Evolutionary conservation across 2,797 vertebrate genomes (phyloP).

Genomic region (Xenentodon cancila): DNA sequence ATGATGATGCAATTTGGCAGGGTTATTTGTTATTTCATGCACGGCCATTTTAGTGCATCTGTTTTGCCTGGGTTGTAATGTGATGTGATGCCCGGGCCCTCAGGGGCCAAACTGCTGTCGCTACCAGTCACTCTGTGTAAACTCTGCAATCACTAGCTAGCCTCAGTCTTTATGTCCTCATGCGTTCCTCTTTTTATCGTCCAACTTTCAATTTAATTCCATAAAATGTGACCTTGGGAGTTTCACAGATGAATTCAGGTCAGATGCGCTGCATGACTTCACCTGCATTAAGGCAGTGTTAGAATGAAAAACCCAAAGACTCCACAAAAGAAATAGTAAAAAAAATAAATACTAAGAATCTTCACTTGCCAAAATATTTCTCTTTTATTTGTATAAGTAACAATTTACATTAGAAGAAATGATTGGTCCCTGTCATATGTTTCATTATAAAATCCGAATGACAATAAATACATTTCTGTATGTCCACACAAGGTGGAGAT

Average conservation of each 20-base stretch:
- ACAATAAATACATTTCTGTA: no score
- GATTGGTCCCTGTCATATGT: no score
- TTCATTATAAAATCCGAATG: no score
- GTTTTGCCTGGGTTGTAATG: slow-evolving; percentile 68
- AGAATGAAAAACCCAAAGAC: background rate
- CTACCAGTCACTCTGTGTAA: slow-evolving; percentile 74
- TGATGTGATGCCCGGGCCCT: slow-evolving; percentile 69
- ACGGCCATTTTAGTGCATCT: slow-evolving; percentile 63
- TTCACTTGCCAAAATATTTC: no score
- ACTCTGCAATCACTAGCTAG: slow-evolving; percentile 68
- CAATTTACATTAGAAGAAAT: no score
- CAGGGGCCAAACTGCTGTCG: slow-evolving; percentile 61
- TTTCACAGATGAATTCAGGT: slow-evolving; percentile 34
- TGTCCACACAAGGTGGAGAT: no score
- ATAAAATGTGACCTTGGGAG: slow-evolving; percentile 35
- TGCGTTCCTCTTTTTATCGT: slow-evolving; percentile 55
- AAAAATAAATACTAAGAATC: no score
- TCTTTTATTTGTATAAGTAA: no score
- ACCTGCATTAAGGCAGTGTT: background rate
- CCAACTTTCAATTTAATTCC: slow-evolving; percentile 53
- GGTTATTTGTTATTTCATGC: slow-evolving; percentile 79
- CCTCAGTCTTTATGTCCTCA: slow-evolving; percentile 61
- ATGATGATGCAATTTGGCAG: slow-evolving; percentile 76
- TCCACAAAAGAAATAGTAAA: background rate
- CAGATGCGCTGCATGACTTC: slow-evolving; percentile 33